These are phyloP conservation scores for Eolophus roseicapilla DNA, from an alignment of 2,113 vertebrate genomes.

Conservation along the genomic window DNA sequence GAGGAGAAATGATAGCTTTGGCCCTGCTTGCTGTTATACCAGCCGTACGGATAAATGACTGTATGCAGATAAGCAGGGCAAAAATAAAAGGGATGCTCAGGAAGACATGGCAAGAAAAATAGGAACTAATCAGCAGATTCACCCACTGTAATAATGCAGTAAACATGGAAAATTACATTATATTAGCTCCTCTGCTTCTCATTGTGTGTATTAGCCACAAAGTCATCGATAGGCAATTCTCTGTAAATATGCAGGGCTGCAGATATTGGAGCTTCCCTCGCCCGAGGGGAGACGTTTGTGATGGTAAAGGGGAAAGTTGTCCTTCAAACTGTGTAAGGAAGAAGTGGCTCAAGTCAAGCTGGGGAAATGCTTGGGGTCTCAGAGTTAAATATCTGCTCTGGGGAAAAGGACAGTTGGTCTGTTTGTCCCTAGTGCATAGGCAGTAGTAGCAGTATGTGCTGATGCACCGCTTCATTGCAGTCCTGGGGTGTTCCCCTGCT, in stretches of 20 bases:
- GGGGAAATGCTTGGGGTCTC: neutral
- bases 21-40: constrained; percentile 9
- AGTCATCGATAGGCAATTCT: neutral
- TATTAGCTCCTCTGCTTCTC: constrained; percentile 38
- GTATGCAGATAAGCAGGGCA: constrained; percentile 38
- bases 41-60: neutral
- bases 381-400: neutral
- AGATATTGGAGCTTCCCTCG: neutral
- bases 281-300: neutral
- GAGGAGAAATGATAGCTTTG: constrained; percentile 48
- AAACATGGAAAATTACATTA: constrained; percentile 47
- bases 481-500: neutral
- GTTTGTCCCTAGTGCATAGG: neutral
- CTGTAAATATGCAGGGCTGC: neutral
- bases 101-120: constrained; percentile 21
- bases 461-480: neutral
- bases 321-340: neutral
- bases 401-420: neutral
- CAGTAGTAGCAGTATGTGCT: neutral
- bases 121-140: constrained; percentile 45
- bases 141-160: constrained; percentile 11
- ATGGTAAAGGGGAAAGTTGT: neutral
- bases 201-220: neutral
- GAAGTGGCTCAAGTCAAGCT: neutral
- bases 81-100: constrained; percentile 34